These are phyloP conservation scores for Arge pagana DNA, from an alignment of 2,888 invertebrate species.

Conservation along the genomic window DNA sequence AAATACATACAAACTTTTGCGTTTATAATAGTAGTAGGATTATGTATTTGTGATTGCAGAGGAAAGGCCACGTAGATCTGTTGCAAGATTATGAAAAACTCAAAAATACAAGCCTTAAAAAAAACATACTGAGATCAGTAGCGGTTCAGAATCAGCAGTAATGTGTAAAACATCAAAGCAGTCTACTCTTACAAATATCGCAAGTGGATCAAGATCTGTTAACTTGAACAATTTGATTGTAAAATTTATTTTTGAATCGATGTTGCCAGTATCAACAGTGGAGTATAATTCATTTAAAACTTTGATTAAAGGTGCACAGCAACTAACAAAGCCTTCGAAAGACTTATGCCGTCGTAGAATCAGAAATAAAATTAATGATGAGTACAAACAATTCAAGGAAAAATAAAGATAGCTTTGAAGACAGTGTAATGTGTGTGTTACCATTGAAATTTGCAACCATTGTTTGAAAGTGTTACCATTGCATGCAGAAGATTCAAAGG, in stretches of 20 bases:
- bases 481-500: constrained; percentile 37
- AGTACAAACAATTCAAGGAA: constrained; percentile 5
- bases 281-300: constrained; percentile 9
- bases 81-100: constrained; percentile 8
- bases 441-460: constrained; percentile 37
- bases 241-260: constrained; percentile 17
- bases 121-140: constrained; percentile 7
- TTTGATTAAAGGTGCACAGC: constrained; percentile 6
- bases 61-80: constrained; percentile 5
- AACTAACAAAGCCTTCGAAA: constrained; percentile 8
- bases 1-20: too few species aligned
- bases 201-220: constrained; percentile 9
- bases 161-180: constrained; percentile 3
- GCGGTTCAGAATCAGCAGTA: background rate
- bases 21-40: too few species aligned
- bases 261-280: constrained; percentile 9
- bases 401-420: constrained; percentile 12
- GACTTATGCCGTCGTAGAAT: constrained; percentile 5
- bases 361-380: constrained; percentile 7
- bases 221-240: constrained; percentile 6
- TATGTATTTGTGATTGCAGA: constrained; percentile 3
- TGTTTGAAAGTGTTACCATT: constrained; percentile 31
- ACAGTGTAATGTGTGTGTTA: constrained; percentile 28
- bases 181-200: background rate
- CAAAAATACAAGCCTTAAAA: background rate